phyloP scores from a whole-genome alignment of 1,140 invertebrate species.

The Trichoplusia ni region DNA sequence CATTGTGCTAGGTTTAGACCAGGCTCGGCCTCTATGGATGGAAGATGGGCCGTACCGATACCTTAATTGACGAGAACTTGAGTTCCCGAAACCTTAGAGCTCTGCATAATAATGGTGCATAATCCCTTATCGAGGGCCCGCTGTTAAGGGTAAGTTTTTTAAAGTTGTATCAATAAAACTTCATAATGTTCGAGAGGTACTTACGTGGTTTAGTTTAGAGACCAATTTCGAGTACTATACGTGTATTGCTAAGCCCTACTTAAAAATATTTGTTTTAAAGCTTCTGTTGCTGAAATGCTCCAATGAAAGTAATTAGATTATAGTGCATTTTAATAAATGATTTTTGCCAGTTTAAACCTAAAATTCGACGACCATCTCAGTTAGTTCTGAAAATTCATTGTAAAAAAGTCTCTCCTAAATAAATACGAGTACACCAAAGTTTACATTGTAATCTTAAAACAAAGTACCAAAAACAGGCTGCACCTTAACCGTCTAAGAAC shows the following conservation, averaged over 20 bases:
- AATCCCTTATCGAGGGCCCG: conserved; percentile 70
- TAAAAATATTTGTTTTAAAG: too few species aligned
- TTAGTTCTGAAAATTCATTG: too few species aligned
- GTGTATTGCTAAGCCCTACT: too few species aligned
- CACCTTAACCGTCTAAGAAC: conserved; percentile 50
- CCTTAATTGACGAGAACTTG: conserved; percentile 78
- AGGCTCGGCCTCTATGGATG: conserved; percentile 52
- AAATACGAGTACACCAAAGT: not conserved
- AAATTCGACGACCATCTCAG: too few species aligned
- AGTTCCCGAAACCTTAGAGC: conserved; percentile 75
- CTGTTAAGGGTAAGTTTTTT: conserved; percentile 57
- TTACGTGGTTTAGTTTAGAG: too few species aligned
- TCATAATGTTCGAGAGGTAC: too few species aligned
- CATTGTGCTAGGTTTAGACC: conserved; percentile 68
- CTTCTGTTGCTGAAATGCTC: too few species aligned
- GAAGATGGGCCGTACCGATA: conserved; percentile 74
- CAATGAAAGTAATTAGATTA: not conserved
- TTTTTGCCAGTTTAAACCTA: too few species aligned
- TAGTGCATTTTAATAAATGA: too few species aligned
- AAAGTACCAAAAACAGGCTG: not conserved
- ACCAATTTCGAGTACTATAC: too few species aligned
- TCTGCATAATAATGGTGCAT: conserved; percentile 77
- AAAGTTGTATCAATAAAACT: too few species aligned
- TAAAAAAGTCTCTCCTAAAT: not conserved
- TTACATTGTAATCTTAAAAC: not conserved